phyloP scores from a whole-genome alignment of 2,113 vertebrate species.

The Nothobranchius furzeri region DNA sequence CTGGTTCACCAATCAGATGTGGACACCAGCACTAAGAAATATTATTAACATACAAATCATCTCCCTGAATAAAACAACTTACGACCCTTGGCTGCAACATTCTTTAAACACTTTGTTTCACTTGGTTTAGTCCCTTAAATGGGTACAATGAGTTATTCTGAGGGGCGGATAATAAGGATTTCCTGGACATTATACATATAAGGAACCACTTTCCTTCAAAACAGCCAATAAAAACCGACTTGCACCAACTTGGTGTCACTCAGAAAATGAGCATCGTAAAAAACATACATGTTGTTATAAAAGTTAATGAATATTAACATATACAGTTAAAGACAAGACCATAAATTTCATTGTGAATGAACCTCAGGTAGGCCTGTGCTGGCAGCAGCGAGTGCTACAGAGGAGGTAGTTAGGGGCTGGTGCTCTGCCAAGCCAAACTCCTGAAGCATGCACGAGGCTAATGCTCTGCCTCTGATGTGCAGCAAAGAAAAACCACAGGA shows the following conservation, averaged over 20 bases:
- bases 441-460: constrained; percentile 79
- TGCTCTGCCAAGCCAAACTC: constrained; percentile 80
- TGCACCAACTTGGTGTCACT: constrained; percentile 52
- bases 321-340: constrained; percentile 47
- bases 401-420: constrained; percentile 78
- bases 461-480: constrained; percentile 80
- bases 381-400: constrained; percentile 48
- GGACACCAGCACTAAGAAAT: too few species aligned
- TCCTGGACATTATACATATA: constrained; percentile 25
- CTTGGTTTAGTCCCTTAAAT: constrained; percentile 60
- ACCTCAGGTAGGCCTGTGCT: constrained; percentile 50
- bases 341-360: constrained; percentile 38
- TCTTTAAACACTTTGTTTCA: constrained; percentile 54
- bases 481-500: constrained; percentile 74
- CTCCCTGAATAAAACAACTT: too few species aligned
- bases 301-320: constrained; percentile 71
- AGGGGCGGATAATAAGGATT: constrained; percentile 63
- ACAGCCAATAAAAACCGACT: constrained; percentile 58
- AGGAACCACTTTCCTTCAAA: constrained; percentile 51
- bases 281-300: constrained; percentile 56
- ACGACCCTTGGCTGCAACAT: not conserved
- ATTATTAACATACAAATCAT: too few species aligned
- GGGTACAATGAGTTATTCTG: constrained; percentile 36
- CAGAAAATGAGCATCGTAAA: constrained; percentile 60
- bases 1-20: too few species aligned